Evolutionary conservation across 1,140 invertebrate genomes (phyloP).

Genomic region (Riptortus pedestris): DNA sequence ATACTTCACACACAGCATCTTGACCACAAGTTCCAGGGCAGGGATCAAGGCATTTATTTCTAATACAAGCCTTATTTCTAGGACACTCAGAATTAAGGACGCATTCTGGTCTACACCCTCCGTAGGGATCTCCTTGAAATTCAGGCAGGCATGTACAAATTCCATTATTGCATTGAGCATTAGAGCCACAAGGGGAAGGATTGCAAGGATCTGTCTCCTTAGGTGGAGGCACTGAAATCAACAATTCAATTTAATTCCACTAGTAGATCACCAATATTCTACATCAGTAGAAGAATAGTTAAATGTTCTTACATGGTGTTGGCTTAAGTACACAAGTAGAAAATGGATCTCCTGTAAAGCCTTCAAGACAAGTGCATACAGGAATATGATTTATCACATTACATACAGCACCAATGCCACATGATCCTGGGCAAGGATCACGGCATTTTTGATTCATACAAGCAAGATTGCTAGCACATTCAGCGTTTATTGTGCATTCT

Average conservation of each 20-base stretch:
- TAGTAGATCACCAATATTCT: background rate
- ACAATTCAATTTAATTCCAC: background rate
- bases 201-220: conserved; percentile 38
- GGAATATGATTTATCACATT: conserved; percentile 61
- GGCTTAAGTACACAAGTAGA: conserved; percentile 16
- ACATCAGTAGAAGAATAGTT: background rate
- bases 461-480: conserved; percentile 58
- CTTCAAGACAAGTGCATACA: conserved; percentile 55
- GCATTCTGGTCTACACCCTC: conserved; percentile 41
- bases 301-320: background rate
- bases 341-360: conserved; percentile 66
- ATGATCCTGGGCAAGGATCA: conserved; percentile 65
- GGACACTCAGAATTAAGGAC: conserved; percentile 43
- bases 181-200: conserved; percentile 47
- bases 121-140: conserved; percentile 46
- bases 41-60: conserved; percentile 43
- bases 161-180: conserved; percentile 46
- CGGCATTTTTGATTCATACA: conserved; percentile 63
- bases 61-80: conserved; percentile 40
- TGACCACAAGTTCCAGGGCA: conserved; percentile 44
- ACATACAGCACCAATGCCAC: conserved; percentile 62
- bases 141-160: conserved; percentile 42
- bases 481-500: conserved; percentile 59
- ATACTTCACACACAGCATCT: conserved; percentile 42
- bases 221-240: conserved; percentile 19